A percentile compares a stretch with the other conserved stretches of the same genome.
phyloP scores from a whole-genome alignment of 2,797 vertebrate genomes.

The Saxicola maurus region DNA sequence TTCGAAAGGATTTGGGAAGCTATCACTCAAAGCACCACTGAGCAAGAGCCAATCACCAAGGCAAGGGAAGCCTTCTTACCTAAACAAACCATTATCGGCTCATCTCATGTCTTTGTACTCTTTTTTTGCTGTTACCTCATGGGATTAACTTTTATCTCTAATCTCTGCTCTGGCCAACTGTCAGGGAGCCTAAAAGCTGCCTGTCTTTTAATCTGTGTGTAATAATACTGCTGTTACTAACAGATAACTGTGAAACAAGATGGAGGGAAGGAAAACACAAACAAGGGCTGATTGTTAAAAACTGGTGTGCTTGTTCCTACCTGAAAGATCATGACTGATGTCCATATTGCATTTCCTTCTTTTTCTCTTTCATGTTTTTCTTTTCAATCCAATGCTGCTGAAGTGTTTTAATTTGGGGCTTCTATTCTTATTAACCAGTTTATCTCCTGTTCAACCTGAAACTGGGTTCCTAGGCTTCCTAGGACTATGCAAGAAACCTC shows the following conservation, averaged over 20 bases:
- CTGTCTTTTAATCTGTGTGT: constrained; percentile 62
- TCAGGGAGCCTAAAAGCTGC: constrained; percentile 57
- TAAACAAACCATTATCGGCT: constrained; percentile 62
- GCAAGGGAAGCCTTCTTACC: constrained; percentile 42
- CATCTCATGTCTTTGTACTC: constrained; percentile 55
- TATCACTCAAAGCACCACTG: neutral
- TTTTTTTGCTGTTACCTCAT: constrained; percentile 58
- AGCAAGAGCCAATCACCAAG: constrained; percentile 16
- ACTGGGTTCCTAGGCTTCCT: neutral
- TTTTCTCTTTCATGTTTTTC: neutral
- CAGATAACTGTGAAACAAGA: constrained; percentile 60
- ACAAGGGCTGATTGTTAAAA: constrained; percentile 20
- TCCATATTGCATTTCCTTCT: neutral
- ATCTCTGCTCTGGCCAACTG: constrained; percentile 66
- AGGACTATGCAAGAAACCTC: neutral
- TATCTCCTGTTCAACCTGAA: neutral
- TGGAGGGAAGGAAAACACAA: constrained; percentile 38
- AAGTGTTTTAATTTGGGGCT: neutral
- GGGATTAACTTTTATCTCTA: constrained; percentile 66
- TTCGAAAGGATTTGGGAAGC: constrained; percentile 14
- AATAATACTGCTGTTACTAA: constrained; percentile 61
- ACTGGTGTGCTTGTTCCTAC: neutral
- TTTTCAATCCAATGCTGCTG: neutral
- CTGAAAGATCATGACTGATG: neutral
- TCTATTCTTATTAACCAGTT: neutral